A percentile compares a stretch with the other conserved stretches of the same genome.
Conservation (phyloP, 2,888 invertebrate genomes). For the Brachypterus glaber region DNA sequence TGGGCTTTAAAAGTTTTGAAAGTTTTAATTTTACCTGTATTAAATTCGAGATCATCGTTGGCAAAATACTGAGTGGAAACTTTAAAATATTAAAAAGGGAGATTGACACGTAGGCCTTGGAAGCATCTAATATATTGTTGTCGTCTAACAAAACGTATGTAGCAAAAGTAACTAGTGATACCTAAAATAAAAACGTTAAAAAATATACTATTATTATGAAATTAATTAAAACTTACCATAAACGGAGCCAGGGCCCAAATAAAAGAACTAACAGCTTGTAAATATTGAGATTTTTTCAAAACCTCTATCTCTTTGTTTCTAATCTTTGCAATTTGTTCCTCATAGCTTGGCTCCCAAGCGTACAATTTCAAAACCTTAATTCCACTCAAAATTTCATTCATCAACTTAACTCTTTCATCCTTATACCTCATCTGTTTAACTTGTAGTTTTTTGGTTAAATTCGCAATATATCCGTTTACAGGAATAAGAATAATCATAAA, state of each 20-base stretch:
- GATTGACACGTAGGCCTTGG: conserved; percentile 49
- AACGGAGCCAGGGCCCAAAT: conserved; percentile 55
- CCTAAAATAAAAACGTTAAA: conserved; percentile 18
- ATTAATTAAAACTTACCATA: conserved; percentile 40
- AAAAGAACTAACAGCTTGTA: conserved; percentile 47
- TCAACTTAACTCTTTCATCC: conserved; percentile 48
- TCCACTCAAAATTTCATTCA: conserved; percentile 49
- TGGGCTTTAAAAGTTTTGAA: background rate
- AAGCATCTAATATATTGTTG: conserved; percentile 39
- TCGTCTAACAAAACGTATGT: conserved; percentile 38
- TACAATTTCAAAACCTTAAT: conserved; percentile 53
- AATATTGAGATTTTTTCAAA: conserved; percentile 47
- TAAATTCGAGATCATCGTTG: conserved; percentile 32
- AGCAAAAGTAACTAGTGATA: conserved; percentile 34
- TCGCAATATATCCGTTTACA: conserved; percentile 40
- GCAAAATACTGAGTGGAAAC: conserved; percentile 47
- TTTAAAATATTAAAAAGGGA: conserved; percentile 49
- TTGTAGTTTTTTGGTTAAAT: conserved; percentile 40
- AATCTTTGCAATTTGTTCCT: conserved; percentile 46
- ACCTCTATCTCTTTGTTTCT: conserved; percentile 48
- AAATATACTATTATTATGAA: background rate
- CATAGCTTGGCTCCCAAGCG: conserved; percentile 53
- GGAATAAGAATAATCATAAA: conserved; percentile 47
- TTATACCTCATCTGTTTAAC: conserved; percentile 46
- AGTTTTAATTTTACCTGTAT: conserved; percentile 17